Evolutionary conservation across 2,888 invertebrate species (phyloP), one percentile per base, ranked within the genome.

Genomic region (Drosophila flavopinicola): DNA sequence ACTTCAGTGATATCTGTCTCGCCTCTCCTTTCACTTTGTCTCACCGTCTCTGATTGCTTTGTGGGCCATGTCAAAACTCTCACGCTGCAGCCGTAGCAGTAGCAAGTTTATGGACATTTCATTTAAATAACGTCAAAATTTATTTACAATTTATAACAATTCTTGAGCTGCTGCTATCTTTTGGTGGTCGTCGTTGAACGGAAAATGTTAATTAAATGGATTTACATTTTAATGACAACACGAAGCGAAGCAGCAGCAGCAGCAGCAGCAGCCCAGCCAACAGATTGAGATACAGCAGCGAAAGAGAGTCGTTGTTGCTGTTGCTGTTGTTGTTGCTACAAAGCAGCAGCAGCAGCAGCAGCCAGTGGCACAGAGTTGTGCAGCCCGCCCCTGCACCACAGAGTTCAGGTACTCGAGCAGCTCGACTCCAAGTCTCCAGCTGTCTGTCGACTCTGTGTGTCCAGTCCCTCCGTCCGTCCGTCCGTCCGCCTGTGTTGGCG

Each of bases 161-260:
- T 79, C 69, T 73, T 49, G 38, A 33, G 58, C 29, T 20, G 67
- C 69, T 71, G 60, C 56, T 85, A 85, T 85, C 85, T 75, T 59
- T 76, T 78, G 85, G 85, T 79, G 85, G 78, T 79, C 85, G 78
- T 41, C 54, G 52, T 30, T 54, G 61, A 68, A 58, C 49, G 65
- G 59, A 83, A 85, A 86, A 82, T 82, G 87, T 84, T 84, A 84
- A 84, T 83, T 83, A 84, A 84, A 84, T 69, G 85, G 86, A 84
- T 84, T 84, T 84, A 84, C 87, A 84, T 84, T 84, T 84, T 87
- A 84, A 84, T 84, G 87, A 87, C 87, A 87, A 82, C 87, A 85
- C 80, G 80, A 85, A 82, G 61, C 66, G 66, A 66, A 51, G 60
- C 52, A 66, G 49, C 67, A 44, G 32, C 20, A 33, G 7, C 41